Base-by-base conservation (phyloP, 2,888 invertebrate species). In the Leptopilina drosophilae region DNA sequence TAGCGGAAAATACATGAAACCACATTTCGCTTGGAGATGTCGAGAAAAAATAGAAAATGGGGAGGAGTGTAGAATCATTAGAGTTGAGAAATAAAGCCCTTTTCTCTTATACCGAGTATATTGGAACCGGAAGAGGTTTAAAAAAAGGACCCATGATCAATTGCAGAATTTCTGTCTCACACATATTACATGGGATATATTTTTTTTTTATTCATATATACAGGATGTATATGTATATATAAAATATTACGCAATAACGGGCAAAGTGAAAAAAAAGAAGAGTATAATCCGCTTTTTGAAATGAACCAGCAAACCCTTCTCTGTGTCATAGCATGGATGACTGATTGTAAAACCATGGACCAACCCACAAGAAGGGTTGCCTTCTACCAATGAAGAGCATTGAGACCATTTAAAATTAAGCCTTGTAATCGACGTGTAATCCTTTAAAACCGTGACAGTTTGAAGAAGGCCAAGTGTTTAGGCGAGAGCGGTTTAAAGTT, bases 261-360 rank as follows among this genome's bases (percentile, higher is more conserved):
- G 80, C 66, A 80, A 83, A 78, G 62, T 81, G 81, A 84, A 83
- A 85, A 81, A 42, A 84, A 84, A 81, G 84, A 82, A 82, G 81
- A 85, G 82, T 79, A 82, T 91, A 91, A 91, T 91, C 91, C 90
- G 91, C 90, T 91, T 90, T 90, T 86, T 77, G 85, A 87, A 89
- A 88, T 85, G 85, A 85, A 84, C 81, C 84, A 82, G 82, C 89
- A 89, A 90, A 91, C 91, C 91, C 90, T 91, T 90, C 87, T 84
- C 81, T 84, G 86, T 90, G 91, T 91, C 91, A 91, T 86, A 91
- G 89, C 90, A 91, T 85, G 90, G 90, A 86, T 91, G 91, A 92
- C 88, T 91, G 91, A 92, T 92, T 90, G 91, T 89, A 88, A 92
- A 92, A 92, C 91, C 91, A 92, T 92, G 84, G 88, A 91, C 90